Evolutionary conservation across 2,797 vertebrate genomes (phyloP).

Genomic region (Pogoniulus pusillus): DNA sequence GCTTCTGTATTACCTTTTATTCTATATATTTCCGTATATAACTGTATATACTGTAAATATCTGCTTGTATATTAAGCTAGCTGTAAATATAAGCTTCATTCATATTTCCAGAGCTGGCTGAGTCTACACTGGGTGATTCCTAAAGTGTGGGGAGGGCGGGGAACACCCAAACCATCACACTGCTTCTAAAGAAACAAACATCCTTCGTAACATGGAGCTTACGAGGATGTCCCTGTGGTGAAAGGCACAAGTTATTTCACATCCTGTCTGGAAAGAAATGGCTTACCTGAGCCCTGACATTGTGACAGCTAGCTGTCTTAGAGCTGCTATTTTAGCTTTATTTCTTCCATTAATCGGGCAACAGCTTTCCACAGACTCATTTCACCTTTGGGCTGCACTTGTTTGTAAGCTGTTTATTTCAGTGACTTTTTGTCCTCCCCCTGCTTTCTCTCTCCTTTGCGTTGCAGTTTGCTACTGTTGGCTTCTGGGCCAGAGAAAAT

Average conservation of each 20-base stretch:
- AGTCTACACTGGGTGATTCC: no score
- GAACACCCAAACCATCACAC: no score
- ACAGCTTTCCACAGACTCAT: neutral
- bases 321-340: constrained; percentile 4
- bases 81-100: no score
- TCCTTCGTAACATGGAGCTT: neutral
- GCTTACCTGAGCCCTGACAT: neutral
- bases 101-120: no score
- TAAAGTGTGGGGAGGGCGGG: no score
- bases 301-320: constrained; percentile 13
- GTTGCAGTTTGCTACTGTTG: neutral
- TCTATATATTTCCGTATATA: no score
- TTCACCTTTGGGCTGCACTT: constrained; percentile 43
- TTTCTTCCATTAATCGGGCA: constrained; percentile 13
- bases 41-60: no score
- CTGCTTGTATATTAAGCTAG: no score
- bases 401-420: constrained; percentile 33
- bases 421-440: constrained; percentile 6
- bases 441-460: neutral
- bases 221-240: neutral
- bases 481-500: neutral
- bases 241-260: constrained; percentile 3
- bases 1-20: no score
- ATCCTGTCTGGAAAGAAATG: neutral
- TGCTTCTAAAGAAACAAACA: neutral